phyloP scores from a whole-genome alignment of 2,113 vertebrate species.

The Fulmarus glacialis region DNA sequence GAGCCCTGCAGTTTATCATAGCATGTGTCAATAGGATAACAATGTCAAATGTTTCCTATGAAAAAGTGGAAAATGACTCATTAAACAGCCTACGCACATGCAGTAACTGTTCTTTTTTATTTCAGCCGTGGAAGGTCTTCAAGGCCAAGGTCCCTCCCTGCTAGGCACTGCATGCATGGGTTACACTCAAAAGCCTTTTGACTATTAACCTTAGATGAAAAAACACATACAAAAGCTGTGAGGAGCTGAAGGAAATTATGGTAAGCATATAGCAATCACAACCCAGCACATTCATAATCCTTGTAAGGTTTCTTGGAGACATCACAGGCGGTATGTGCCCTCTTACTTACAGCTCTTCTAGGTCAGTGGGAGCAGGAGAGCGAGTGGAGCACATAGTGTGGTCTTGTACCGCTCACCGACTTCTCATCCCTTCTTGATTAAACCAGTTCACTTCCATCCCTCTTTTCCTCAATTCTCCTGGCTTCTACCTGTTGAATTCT shows the following conservation, averaged over 20 bases:
- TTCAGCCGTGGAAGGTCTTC: background rate
- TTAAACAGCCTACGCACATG: background rate
- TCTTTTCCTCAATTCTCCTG: background rate
- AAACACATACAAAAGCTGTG: background rate
- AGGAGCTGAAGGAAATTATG: background rate
- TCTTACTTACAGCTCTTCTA: background rate
- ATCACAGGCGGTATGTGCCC: fast-evolving
- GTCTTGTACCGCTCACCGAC: fast-evolving
- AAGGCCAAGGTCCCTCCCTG: background rate
- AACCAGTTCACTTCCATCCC: background rate
- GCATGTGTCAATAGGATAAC: background rate
- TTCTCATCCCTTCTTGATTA: background rate
- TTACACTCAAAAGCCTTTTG: background rate
- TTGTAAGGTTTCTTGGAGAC: background rate
- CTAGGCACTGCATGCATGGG: background rate
- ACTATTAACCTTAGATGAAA: background rate
- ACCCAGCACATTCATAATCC: background rate
- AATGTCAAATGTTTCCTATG: background rate
- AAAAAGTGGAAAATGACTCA: background rate
- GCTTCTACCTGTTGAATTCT: background rate
- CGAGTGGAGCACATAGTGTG: background rate
- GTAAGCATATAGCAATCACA: background rate
- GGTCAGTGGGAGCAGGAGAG: background rate
- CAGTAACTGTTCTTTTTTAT: background rate
- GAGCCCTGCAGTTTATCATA: background rate